phyloP scores from a whole-genome alignment of 2,888 invertebrate genomes.

The Seladonia tumulorum region DNA sequence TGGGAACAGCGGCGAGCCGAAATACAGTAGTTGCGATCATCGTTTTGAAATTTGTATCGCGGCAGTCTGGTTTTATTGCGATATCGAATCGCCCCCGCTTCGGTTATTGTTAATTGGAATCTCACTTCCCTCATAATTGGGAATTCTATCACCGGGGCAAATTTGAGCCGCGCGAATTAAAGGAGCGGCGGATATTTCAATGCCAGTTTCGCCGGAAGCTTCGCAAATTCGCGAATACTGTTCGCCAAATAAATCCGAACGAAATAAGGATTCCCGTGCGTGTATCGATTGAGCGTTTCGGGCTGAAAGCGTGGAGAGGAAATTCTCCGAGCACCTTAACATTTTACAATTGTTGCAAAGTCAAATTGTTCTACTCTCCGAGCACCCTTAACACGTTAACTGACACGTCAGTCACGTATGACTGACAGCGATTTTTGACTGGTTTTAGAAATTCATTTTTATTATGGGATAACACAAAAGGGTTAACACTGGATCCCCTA shows the following conservation, averaged over 20 bases:
- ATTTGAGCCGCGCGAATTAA: slow-evolving; percentile 10
- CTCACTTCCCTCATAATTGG: slow-evolving; percentile 37
- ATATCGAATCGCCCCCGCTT: slow-evolving; percentile 33
- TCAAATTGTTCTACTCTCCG: too few relatives aligned
- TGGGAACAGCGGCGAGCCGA: neutral
- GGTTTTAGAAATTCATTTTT: too few relatives aligned
- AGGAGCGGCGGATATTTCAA: slow-evolving; percentile 1
- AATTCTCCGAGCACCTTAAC: neutral
- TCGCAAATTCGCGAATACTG: neutral
- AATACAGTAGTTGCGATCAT: neutral
- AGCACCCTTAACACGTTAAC: too few relatives aligned
- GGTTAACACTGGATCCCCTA: too few relatives aligned
- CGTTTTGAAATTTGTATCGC: neutral
- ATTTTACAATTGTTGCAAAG: too few relatives aligned
- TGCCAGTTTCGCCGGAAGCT: neutral
- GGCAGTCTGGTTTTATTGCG: neutral
- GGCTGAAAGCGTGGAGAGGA: neutral
- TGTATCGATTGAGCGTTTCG: neutral
- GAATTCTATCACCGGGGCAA: slow-evolving; percentile 28
- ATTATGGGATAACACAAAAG: too few relatives aligned
- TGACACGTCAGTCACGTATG: too few relatives aligned
- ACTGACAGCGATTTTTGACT: too few relatives aligned
- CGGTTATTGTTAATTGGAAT: slow-evolving; percentile 42
- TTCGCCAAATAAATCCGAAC: neutral
- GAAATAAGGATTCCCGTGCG: slow-evolving; percentile 15